Percentiles rank a stretch among this genome's conserved stretches.
These are phyloP conservation scores for Pitta sordida DNA, from an alignment of 2,113 vertebrate species.

Conservation along the genomic window DNA sequence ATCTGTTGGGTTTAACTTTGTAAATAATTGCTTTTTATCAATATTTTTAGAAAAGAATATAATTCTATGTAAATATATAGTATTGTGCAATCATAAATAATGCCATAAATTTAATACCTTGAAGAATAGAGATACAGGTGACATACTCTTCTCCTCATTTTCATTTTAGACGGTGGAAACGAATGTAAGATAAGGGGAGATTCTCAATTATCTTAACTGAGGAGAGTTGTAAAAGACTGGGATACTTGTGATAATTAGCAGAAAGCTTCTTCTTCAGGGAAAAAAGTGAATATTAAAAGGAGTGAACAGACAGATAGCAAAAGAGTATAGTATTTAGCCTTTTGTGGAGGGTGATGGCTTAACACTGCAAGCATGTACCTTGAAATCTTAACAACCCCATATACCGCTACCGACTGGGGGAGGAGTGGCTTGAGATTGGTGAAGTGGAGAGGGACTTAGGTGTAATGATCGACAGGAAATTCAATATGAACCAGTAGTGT, in stretches of 20 bases:
- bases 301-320: neutral
- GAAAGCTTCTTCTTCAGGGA: neutral
- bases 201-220: neutral
- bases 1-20: neutral
- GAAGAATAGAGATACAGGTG: neutral
- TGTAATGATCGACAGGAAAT: no score
- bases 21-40: neutral
- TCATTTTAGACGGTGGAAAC: neutral
- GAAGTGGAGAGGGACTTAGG: no score
- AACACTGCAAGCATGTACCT: neutral
- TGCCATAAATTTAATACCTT: neutral
- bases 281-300: neutral
- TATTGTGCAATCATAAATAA: neutral
- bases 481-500: no score
- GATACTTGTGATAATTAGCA: neutral
- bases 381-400: neutral
- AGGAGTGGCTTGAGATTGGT: no score
- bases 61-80: neutral
- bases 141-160: neutral
- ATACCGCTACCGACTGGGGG: no score
- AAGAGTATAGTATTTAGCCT: neutral
- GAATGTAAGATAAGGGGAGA: neutral
- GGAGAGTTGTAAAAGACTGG: neutral
- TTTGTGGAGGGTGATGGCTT: neutral
- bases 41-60: neutral